Conservation (phyloP, 2,797 vertebrate genomes). For the Pangasius sanitwongsei region DNA sequence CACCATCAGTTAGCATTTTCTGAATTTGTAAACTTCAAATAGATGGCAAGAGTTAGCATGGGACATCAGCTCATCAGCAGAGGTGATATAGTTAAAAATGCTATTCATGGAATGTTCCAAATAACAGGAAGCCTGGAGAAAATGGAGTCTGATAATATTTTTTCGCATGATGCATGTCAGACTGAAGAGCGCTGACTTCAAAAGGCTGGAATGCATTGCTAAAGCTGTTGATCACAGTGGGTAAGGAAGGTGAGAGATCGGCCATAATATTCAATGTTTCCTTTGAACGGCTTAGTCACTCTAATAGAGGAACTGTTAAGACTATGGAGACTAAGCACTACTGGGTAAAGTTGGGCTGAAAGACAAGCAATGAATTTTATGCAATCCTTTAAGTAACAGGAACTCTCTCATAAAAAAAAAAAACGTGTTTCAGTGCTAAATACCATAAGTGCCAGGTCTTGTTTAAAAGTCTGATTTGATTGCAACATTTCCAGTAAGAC, state of each 20-base stretch:
- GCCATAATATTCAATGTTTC: conserved; percentile 3
- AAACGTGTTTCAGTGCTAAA: conserved; percentile 6
- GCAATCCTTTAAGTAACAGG: not conserved
- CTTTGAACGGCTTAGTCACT: conserved; percentile 14
- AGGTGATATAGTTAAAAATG: conserved; percentile 67
- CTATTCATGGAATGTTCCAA: conserved; percentile 69
- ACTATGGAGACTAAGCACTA: not conserved
- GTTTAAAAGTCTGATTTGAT: conserved; percentile 18
- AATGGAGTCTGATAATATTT: conserved; percentile 63
- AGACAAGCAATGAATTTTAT: not conserved
- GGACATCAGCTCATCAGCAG: conserved; percentile 64
- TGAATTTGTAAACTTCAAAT: conserved; percentile 67
- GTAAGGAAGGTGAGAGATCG: conserved; percentile 26
- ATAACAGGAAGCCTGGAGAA: conserved; percentile 72
- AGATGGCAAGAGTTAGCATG: conserved; percentile 51
- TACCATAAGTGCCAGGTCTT: not conserved
- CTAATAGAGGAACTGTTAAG: conserved; percentile 14
- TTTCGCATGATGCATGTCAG: conserved; percentile 51
- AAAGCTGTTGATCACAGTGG: conserved; percentile 31
- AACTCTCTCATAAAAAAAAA: not conserved
- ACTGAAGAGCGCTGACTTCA: conserved; percentile 44
- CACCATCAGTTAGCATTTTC: conserved; percentile 43
- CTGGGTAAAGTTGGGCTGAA: not conserved
- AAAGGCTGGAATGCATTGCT: conserved; percentile 41
- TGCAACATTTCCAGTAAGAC: conserved; percentile 6